Evolutionary conservation across 2,888 invertebrate species (phyloP).

Genomic region (Priocnemis perturbator): DNA sequence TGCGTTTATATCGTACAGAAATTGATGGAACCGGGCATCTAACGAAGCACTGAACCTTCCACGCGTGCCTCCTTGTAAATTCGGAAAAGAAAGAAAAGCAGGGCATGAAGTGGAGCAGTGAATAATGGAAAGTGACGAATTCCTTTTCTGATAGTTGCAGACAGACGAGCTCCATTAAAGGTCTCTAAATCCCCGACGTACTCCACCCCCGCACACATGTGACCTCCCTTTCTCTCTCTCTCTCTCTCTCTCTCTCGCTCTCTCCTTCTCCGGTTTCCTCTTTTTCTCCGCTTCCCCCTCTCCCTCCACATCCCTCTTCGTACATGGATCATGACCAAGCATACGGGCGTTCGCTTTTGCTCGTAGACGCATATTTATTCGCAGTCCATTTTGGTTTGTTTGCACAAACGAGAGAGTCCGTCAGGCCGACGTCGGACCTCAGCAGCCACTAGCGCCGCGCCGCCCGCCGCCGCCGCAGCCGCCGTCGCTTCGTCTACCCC

Average conservation of each 20-base stretch:
- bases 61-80: no score
- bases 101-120: conserved; percentile 43
- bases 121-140: conserved; percentile 64
- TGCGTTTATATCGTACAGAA: no score
- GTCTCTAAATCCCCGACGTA: conserved; percentile 70
- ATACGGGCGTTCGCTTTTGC: conserved; percentile 72
- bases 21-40: no score
- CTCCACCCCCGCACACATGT: conserved; percentile 22
- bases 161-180: conserved; percentile 67
- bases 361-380: conserved; percentile 74
- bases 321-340: conserved; percentile 74
- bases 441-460: conserved; percentile 24
- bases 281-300: conserved; percentile 32
- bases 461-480: conserved; percentile 12
- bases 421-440: conserved; percentile 66
- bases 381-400: conserved; percentile 75
- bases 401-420: conserved; percentile 70
- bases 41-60: no score
- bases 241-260: conserved; percentile 38
- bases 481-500: conserved; percentile 18
- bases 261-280: conserved; percentile 32
- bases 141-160: conserved; percentile 62
- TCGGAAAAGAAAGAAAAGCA: conserved; percentile 19
- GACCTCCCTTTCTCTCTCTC: conserved; percentile 33
- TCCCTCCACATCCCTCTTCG: conserved; percentile 52